Conservation (phyloP, 2,113 vertebrate genomes). For the Sakesphorus luctuosus region DNA sequence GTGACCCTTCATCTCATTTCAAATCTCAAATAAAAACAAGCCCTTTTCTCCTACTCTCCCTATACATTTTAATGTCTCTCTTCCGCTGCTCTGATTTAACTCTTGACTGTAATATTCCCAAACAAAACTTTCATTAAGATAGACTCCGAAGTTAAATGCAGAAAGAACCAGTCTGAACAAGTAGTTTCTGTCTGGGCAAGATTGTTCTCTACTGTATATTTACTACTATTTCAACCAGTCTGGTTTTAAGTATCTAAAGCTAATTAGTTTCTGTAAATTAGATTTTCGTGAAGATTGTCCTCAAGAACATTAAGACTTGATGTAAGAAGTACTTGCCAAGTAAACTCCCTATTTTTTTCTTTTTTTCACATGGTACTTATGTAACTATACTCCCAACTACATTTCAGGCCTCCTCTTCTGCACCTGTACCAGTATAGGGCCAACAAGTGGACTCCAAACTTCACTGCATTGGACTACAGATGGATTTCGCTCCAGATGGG, state of each 20-base stretch:
- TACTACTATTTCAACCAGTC: constrained; percentile 9
- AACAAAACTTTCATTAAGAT: constrained; percentile 58
- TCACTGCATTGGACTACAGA: background rate
- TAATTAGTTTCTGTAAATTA: constrained; percentile 40
- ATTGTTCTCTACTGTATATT: background rate
- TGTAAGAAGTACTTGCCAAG: background rate
- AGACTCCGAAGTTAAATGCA: background rate
- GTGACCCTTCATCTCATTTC: constrained; percentile 57
- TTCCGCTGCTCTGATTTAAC: constrained; percentile 50
- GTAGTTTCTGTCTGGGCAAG: constrained; percentile 41
- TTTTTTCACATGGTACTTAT: background rate
- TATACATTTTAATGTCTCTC: constrained; percentile 38
- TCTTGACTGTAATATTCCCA: constrained; percentile 20
- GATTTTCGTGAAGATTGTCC: constrained; percentile 6
- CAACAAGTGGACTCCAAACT: background rate
- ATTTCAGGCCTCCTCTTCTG: background rate
- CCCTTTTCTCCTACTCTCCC: constrained; percentile 18
- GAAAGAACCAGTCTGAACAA: constrained; percentile 43
- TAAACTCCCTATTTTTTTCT: background rate
- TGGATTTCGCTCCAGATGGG: background rate
- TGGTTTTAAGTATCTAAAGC: constrained; percentile 32
- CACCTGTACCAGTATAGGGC: background rate
- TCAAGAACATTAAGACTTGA: background rate
- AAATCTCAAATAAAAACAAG: constrained; percentile 31
- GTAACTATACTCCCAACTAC: background rate